Base-by-base conservation (phyloP, 2,797 vertebrate species). In the Sebastes taczanowskii region DNA sequence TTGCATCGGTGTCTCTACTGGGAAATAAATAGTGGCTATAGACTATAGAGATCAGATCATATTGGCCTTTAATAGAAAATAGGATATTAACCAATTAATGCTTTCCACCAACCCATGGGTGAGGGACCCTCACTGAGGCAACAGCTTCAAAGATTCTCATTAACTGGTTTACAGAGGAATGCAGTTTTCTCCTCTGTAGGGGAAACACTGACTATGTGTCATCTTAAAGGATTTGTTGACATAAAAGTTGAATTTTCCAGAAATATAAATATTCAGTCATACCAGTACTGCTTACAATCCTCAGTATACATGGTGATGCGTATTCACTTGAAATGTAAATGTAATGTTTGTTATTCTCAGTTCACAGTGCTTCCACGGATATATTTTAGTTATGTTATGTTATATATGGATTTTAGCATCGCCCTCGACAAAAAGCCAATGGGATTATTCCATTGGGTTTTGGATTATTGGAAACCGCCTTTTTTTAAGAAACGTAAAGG, bases 11-110 rank as follows among this genome's bases (percentile, higher is more conserved):
- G 49, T 53, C 18, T 77, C 62, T 35, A 13, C 22, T 46, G 68
- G 74, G 74, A 77, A 82, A 82, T 77, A 49, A 77, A 32, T 8
- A 9, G 20, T 25, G 30, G 64, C 16, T 56, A 11, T 25, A n/a
- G 18, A 53, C 30, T 20, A 10, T 22, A 49, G 46, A 49, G 18
- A 46, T 35, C 66, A 61, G 18, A 65, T 11, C 18, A 58, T 20
- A 59, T 23, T 64, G 16, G 34, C 14, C 13, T 66, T 52, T 42
- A 35, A 65, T 71, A 25, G 18, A 29, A 32, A 32, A 76, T n/a
- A n/a, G 30, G 30, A 80, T 25, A 18, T 34, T 32, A 34, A 49
- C 27, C 11, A 74, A 73, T 67, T 29, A 67, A 61, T 67, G 55
- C 23, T 27, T 35, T 38, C 23, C 30, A 35, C 8, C 9, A 29